Percentiles rank a stretch among this genome's conserved stretches.
Conservation (phyloP, 2,113 vertebrate species). For the Pelusios castaneus region DNA sequence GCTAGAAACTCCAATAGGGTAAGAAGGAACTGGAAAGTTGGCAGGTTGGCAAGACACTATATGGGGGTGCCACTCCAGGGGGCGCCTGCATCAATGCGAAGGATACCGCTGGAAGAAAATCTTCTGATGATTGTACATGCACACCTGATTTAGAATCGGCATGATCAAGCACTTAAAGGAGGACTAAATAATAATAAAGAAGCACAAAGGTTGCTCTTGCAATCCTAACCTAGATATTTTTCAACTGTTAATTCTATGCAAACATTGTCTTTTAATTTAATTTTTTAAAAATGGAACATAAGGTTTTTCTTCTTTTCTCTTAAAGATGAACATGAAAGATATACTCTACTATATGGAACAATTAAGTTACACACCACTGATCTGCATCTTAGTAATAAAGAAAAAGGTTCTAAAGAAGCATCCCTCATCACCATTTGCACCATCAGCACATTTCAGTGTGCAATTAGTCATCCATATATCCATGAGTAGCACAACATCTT, state of each 20-base stretch:
- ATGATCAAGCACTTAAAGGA: too few relatives aligned
- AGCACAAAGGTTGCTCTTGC: background rate
- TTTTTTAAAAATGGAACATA: background rate
- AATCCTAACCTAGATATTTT: background rate
- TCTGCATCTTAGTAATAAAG: background rate
- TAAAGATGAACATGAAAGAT: background rate
- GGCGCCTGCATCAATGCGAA: too few relatives aligned
- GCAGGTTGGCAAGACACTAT: too few relatives aligned
- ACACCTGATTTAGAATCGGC: too few relatives aligned
- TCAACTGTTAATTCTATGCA: background rate
- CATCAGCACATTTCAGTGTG: background rate
- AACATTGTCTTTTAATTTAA: background rate
- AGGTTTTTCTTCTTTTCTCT: background rate
- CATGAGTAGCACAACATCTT: background rate
- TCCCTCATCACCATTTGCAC: fast-evolving
- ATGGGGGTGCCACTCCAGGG: too few relatives aligned
- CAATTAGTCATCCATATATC: background rate
- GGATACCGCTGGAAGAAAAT: too few relatives aligned
- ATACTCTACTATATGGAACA: background rate
- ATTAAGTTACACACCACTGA: background rate
- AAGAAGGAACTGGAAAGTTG: too few relatives aligned
- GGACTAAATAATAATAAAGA: background rate
- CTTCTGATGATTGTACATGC: too few relatives aligned
- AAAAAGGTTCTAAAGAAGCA: background rate
- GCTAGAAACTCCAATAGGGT: too few relatives aligned